Percentiles rank a stretch among this genome's conserved stretches.
Conservation (phyloP, 2,113 vertebrate genomes). For the Phodopus roborovskii region DNA sequence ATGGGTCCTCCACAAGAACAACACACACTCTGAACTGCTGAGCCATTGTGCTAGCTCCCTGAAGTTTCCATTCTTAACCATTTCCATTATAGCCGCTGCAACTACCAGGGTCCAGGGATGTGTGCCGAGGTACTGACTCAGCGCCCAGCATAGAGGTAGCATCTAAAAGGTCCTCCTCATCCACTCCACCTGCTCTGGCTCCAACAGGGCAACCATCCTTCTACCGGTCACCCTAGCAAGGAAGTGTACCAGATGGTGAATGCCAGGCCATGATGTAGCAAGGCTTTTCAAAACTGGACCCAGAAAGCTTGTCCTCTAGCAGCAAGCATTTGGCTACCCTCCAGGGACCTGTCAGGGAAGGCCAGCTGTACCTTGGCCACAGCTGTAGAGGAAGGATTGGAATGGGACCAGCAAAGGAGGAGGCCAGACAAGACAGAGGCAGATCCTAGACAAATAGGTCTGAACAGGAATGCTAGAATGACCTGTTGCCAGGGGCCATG, state of each 20-base stretch:
- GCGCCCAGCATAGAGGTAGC: background rate
- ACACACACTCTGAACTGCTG: background rate
- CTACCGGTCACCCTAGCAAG: too few relatives aligned
- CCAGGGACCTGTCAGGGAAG: background rate
- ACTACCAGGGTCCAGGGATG: background rate
- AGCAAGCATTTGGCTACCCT: background rate
- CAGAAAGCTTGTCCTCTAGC: too few relatives aligned
- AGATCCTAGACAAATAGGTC: background rate
- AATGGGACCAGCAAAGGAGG: background rate
- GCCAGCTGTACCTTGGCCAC: background rate
- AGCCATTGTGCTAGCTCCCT: background rate
- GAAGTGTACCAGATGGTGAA: background rate
- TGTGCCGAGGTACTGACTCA: background rate
- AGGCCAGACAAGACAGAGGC: background rate
- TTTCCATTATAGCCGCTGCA: background rate
- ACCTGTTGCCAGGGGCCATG: background rate
- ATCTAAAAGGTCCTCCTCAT: background rate
- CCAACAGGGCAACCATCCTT: background rate
- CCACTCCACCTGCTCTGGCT: background rate
- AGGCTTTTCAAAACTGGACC: background rate
- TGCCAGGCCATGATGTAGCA: background rate
- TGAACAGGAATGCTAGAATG: background rate
- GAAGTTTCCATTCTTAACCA: background rate
- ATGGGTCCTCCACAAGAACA: too few relatives aligned
- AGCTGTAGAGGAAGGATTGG: background rate